These are phyloP conservation scores for Zenarchopterus dispar DNA, from an alignment of 2,797 vertebrate genomes.

Conservation along the genomic window DNA sequence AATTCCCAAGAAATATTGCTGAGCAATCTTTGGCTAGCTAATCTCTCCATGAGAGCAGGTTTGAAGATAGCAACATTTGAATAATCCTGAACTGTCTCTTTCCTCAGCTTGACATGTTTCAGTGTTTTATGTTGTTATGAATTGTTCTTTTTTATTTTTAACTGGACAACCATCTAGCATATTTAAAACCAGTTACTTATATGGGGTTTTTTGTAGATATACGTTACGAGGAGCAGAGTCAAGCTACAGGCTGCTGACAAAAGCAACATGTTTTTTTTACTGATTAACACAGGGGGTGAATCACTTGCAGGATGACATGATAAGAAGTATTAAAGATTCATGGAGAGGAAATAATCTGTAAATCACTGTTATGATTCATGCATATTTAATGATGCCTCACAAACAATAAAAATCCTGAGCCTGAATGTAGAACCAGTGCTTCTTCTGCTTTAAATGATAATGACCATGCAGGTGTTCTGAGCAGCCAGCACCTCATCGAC, in stretches of 20 bases:
- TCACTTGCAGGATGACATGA: conserved; percentile 47
- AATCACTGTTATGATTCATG: conserved; percentile 75
- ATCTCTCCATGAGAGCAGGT: conserved; percentile 29
- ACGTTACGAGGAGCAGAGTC: neutral
- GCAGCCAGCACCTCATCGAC: conserved; percentile 30
- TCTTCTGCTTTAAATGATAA: conserved; percentile 59
- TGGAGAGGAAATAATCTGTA: conserved; percentile 64
- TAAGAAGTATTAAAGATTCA: conserved; percentile 68
- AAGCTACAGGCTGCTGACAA: conserved; percentile 6
- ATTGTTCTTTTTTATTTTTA: neutral
- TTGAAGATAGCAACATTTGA: conserved; percentile 10
- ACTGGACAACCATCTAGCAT: neutral
- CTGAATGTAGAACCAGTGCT: conserved; percentile 18
- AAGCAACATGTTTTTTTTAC: conserved; percentile 32
- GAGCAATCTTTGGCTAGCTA: conserved; percentile 30
- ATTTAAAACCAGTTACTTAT: neutral
- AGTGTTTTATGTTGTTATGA: neutral
- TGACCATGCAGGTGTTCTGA: conserved; percentile 40
- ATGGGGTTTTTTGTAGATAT: neutral
- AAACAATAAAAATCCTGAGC: conserved; percentile 40
- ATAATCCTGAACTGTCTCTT: neutral
- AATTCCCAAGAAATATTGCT: conserved; percentile 39
- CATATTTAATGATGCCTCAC: conserved; percentile 67
- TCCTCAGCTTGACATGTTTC: conserved; percentile 15
- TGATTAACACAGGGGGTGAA: conserved; percentile 43